Evolutionary conservation across 2,797 vertebrate species (phyloP), one percentile per base, ranked within the genome.

Genomic region (Cygnus olor): DNA sequence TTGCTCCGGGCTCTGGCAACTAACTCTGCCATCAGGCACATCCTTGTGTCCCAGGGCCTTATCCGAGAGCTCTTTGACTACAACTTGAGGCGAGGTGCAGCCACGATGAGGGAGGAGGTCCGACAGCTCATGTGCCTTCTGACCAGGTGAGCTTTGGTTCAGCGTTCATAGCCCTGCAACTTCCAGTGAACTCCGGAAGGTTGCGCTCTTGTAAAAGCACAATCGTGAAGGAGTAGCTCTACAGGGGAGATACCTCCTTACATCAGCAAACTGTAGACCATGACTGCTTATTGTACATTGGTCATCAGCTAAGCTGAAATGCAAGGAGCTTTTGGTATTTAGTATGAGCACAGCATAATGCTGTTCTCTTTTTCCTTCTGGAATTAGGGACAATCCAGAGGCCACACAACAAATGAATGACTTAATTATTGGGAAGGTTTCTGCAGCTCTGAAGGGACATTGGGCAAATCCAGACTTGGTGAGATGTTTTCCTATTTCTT

Each of bases 331-430:
- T 66, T 42, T 47, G 56, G 11, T 61, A 5, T 47, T 77, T 78
- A 44, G 5, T 19, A 7, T 0, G 3, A 83, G 58, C 63, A 84
- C 44, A 40, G 5, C 7, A 0, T 93, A 51, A 89, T 64, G 27
- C 6, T 21, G 14, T 82, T 72, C 45, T 78, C 36, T 66, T 79
- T 85, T 86, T 66, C 38, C 36, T 91, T 58, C 49, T 53, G 86
- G 32, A 72, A 80, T 56, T 92, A 99, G 99, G 97, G 99, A 99
- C 98, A 99, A 99, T 92, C 99, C 99, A 42, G 99, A 99, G 93
- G 99, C 99, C 96, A 99, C 99, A 11, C 99, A 99, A 91, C 99
- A 99, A 93, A 99, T 99, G 99, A 99, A 99, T 36, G 99, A 99
- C 91, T 98, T 99, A 83, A 99, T 99, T 93, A 99, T 99, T 18